Percentiles rank a stretch among this genome's conserved stretches.
These are phyloP conservation scores for Brachionus calyciflorus DNA, from an alignment of 1,140 invertebrate species.

Conservation along the genomic window DNA sequence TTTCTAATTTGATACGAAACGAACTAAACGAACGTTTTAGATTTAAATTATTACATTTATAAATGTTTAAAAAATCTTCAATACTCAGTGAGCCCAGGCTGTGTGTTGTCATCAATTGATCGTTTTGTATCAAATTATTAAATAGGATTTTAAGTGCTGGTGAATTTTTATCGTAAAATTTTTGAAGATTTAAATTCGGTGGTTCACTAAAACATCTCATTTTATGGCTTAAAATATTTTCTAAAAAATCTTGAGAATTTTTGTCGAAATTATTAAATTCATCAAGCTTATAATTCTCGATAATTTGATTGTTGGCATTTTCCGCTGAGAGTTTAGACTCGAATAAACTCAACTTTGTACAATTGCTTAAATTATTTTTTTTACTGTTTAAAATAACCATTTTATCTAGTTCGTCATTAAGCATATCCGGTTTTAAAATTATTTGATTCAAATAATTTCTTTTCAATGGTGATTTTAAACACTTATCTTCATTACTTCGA, in stretches of 20 bases:
- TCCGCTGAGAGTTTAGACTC: background rate
- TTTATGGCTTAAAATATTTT: background rate
- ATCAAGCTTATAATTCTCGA: too few species aligned
- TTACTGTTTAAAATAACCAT: too few species aligned
- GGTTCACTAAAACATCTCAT: slow-evolving; percentile 25
- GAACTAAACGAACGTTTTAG: slow-evolving; percentile 26
- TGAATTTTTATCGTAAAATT: background rate
- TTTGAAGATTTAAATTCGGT: slow-evolving; percentile 1
- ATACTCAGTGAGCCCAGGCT: background rate
- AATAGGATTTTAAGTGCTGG: slow-evolving; percentile 9
- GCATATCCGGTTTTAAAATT: background rate
- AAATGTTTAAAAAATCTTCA: slow-evolving; percentile 12
- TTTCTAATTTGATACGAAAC: slow-evolving; percentile 13
- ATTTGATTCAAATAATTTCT: slow-evolving; percentile 7
- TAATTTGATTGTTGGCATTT: background rate
- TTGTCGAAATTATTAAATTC: background rate
- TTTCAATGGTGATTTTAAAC: background rate
- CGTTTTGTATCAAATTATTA: slow-evolving; percentile 3
- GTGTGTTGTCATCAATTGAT: background rate
- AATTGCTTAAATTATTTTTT: too few species aligned
- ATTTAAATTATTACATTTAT: slow-evolving; percentile 14
- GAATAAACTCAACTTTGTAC: too few species aligned
- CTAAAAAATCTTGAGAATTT: background rate
- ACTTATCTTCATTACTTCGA: background rate
- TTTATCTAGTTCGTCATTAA: background rate